A percentile compares a stretch with the other conserved stretches of the same genome.
Conservation (phyloP, 2,113 vertebrate genomes). For the Casuarius casuarius region DNA sequence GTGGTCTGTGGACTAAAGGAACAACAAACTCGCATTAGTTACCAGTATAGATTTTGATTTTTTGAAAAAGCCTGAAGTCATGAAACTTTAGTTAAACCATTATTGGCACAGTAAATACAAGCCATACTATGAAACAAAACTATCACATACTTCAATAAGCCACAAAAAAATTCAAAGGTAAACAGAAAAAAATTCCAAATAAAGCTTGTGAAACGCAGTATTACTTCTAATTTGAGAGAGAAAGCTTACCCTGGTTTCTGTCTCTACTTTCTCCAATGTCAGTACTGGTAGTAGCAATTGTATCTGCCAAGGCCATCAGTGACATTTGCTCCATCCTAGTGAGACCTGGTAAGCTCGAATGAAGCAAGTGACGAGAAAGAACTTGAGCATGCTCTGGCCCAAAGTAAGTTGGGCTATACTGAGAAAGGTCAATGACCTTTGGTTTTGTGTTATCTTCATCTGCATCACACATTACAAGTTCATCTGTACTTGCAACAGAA, state of each 20-base stretch:
- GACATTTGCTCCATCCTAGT: slow-evolving; percentile 98
- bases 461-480: slow-evolving; percentile 78
- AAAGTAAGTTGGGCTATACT: slow-evolving; percentile 92
- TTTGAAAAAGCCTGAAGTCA: neutral
- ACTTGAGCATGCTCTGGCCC: slow-evolving; percentile 95
- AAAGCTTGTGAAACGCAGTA: neutral
- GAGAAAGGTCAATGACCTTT: slow-evolving; percentile 92
- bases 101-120: neutral
- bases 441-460: slow-evolving; percentile 82
- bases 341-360: slow-evolving; percentile 94
- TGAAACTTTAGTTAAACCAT: neutral
- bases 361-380: slow-evolving; percentile 92
- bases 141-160: neutral
- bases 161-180: neutral
- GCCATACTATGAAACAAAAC: neutral
- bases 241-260: slow-evolving; percentile 85
- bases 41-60: neutral
- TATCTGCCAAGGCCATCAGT: slow-evolving; percentile 95
- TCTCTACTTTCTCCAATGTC: slow-evolving; percentile 92
- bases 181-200: neutral
- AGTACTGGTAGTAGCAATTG: slow-evolving; percentile 94
- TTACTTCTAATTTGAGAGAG: neutral
- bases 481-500: slow-evolving; percentile 64
- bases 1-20: neutral
- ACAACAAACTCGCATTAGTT: neutral